Conservation (phyloP, 1,140 invertebrate genomes). For the Pogonomyrmex californicus region DNA sequence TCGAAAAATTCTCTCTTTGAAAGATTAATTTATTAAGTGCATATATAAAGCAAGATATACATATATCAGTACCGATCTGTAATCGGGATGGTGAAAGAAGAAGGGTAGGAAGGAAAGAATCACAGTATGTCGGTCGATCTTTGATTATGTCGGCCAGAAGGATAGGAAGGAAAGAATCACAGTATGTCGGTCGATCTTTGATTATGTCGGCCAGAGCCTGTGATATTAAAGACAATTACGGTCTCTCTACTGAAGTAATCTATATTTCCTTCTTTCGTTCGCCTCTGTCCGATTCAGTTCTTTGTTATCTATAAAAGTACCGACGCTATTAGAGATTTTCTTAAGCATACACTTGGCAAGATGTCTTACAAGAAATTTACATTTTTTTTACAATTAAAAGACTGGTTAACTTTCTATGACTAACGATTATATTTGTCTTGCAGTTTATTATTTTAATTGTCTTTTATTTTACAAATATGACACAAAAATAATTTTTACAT, state of each 20-base stretch:
- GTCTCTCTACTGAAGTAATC: conserved; percentile 58
- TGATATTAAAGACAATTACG: conserved; percentile 73
- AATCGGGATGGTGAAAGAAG: background rate
- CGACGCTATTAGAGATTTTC: background rate
- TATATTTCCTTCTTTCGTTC: conserved; percentile 52
- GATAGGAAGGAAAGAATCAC: conserved; percentile 13
- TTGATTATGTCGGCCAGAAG: conserved; percentile 71
- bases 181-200: conserved; percentile 68
- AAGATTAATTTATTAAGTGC: background rate
- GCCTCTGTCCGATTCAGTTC: conserved; percentile 10
- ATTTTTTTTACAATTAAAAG: background rate
- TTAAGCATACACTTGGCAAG: background rate
- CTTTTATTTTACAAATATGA: background rate
- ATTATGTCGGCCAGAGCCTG: conserved; percentile 70
- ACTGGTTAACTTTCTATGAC: background rate
- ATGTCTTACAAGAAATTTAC: background rate
- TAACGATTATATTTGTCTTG: background rate
- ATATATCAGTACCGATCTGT: conserved; percentile 1
- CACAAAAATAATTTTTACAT: background rate
- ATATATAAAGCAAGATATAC: background rate
- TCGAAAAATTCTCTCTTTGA: background rate
- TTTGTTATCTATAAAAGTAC: conserved; percentile 53
- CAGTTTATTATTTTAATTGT: background rate
- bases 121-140: conserved; percentile 64
- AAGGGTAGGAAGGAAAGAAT: conserved; percentile 11